Base-by-base conservation (phyloP, 2,888 invertebrate genomes). In the Prosopocoilus inquinatus region DNA sequence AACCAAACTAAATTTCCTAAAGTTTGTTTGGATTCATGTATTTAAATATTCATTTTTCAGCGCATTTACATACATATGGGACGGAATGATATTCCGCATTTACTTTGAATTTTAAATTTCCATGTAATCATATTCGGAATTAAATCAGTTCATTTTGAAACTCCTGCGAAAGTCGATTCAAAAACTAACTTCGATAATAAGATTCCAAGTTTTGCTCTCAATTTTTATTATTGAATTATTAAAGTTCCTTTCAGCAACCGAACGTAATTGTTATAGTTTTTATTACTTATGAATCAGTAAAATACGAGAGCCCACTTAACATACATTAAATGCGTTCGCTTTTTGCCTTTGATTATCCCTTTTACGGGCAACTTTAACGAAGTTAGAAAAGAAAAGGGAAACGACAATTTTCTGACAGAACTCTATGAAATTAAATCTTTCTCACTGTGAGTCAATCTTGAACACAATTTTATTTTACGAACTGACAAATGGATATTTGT, bases 71-170 rank as follows among this genome's bases (percentile, higher is more conserved):
- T 77, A 77, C 77, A 77, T 77, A 78, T 77, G 76, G 74, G 74
- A 69, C 69, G 67, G 70, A 71, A 72, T 73, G 74, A 75, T 77
- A 75, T 74, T 75, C 73, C 68, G 75, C 76, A 72, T 77, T 75
- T 74, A 75, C 75, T 77, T 77, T 77, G 75, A 76, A 77, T 76
- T 78, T 77, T 74, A 76, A 76, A 77, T 77, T 76, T 71, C 69
- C 64, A 72, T 72, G 73, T 76, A 75, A 76, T 78, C 76, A 76
- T 76, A 77, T 77, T 78, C 75, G 70, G 71, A 77, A 78, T 76
- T 76, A 76, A 77, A 77, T 78, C 77, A 78, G 76, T 75, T 75
- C 74, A 73, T 76, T 75, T 72, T 74, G 68, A 69, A 66, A 70
- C 65, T 67, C 65, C 63, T 57, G 53, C 63, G 58, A 67, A 69